phyloP scores from a whole-genome alignment of 1,140 invertebrate genomes.

The Apis laboriosa region DNA sequence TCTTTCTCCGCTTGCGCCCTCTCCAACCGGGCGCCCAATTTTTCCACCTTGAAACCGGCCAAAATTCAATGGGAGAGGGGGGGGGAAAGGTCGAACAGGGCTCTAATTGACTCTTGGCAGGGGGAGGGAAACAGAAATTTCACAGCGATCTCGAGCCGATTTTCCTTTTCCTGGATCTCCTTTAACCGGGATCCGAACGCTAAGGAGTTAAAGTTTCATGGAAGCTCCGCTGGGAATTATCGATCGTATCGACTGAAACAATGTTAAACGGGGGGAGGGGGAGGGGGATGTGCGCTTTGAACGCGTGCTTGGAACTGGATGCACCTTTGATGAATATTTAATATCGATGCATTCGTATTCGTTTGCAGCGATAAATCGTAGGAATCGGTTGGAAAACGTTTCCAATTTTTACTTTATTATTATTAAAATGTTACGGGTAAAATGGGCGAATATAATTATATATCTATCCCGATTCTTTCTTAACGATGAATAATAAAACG shows the following conservation, averaged over 20 bases:
- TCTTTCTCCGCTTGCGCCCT: conserved; percentile 94
- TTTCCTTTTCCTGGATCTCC: neutral
- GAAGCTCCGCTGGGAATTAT: neutral
- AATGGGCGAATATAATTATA: no score
- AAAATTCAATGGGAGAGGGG: neutral
- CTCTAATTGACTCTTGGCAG: no score
- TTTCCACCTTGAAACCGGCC: conserved; percentile 85
- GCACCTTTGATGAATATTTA: neutral
- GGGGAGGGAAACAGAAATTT: no score
- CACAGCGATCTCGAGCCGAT: no score
- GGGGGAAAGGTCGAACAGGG: neutral
- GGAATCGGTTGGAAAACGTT: no score
- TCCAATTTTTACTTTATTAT: no score
- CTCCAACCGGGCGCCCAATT: conserved; percentile 92
- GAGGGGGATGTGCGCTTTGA: neutral
- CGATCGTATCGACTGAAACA: conserved; percentile 13
- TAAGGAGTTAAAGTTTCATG: neutral
- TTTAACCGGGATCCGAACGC: neutral
- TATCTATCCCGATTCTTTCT: neutral
- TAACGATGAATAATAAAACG: neutral
- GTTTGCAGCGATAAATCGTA: no score
- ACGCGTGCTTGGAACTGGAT: neutral
- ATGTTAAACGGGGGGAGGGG: neutral
- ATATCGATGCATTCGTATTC: neutral
- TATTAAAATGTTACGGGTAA: no score